Percentiles rank a stretch among this genome's conserved stretches.
These are phyloP conservation scores for Mus caroli DNA, from an alignment of 2,797 vertebrate species.

Conservation along the genomic window DNA sequence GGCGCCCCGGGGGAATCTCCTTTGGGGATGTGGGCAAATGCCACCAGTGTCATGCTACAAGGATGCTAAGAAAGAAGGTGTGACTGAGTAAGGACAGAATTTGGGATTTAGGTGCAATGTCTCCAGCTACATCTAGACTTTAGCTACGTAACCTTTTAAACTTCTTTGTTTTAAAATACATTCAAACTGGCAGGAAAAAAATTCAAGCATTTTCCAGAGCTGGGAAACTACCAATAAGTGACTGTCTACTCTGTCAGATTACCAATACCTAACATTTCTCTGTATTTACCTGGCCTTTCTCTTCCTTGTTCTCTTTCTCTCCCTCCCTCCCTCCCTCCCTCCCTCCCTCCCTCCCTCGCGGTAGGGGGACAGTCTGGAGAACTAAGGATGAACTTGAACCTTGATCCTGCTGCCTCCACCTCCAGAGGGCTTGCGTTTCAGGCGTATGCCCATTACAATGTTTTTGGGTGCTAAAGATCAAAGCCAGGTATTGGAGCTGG, in stretches of 20 bases:
- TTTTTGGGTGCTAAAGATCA: neutral
- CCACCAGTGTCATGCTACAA: neutral
- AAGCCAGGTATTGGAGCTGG: neutral
- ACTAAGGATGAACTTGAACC: neutral
- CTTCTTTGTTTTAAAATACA: slow-evolving; percentile 37
- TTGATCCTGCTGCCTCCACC: neutral
- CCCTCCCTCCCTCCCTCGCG: too few relatives aligned
- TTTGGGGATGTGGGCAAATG: neutral
- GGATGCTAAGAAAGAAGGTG: neutral
- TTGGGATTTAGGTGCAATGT: neutral
- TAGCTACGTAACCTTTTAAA: neutral
- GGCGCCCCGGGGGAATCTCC: neutral
- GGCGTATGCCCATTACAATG: too few relatives aligned
- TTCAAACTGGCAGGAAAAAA: slow-evolving; percentile 13
- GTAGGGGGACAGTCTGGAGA: neutral
- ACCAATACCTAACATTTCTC: neutral
- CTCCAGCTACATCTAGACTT: neutral
- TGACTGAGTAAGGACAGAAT: neutral
- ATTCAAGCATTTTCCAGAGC: neutral
- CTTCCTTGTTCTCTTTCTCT: neutral
- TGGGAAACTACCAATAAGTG: neutral
- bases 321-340: neutral
- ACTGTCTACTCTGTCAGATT: neutral
- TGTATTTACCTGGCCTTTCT: neutral
- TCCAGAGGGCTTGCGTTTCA: neutral